phyloP scores from a whole-genome alignment of 2,113 vertebrate genomes.

The Ageneiosus marmoratus region DNA sequence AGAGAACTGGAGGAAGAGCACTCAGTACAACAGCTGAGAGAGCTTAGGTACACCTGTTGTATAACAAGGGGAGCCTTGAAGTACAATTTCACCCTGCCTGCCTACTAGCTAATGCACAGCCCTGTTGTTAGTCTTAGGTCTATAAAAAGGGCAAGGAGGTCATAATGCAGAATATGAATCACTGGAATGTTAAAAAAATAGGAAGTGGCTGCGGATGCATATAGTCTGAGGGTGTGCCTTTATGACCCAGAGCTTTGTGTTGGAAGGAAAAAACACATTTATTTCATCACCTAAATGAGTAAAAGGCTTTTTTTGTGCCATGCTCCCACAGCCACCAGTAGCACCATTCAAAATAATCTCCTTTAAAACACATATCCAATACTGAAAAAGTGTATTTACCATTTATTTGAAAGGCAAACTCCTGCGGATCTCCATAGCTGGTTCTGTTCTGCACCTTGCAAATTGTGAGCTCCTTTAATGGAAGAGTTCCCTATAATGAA shows the following conservation, averaged over 20 bases:
- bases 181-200: constrained; percentile 66
- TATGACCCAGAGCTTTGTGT: neutral
- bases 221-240: constrained; percentile 46
- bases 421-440: constrained; percentile 68
- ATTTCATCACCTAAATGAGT: neutral
- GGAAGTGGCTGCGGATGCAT: constrained; percentile 60
- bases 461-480: constrained; percentile 83
- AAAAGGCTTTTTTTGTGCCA: neutral
- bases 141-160: constrained; percentile 63
- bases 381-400: constrained; percentile 68
- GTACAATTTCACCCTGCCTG: constrained; percentile 54
- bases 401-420: constrained; percentile 84
- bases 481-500: constrained; percentile 82
- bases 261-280: constrained; percentile 17
- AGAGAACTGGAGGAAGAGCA: constrained; percentile 50
- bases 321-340: neutral
- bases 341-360: neutral
- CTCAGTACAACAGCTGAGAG: constrained; percentile 66
- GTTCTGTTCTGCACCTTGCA: constrained; percentile 71
- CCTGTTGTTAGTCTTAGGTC: constrained; percentile 69
- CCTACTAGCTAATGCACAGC: constrained; percentile 60
- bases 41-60: constrained; percentile 71
- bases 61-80: constrained; percentile 68
- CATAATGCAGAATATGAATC: constrained; percentile 59
- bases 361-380: neutral